These are phyloP conservation scores for Drosophila ambigua DNA, from an alignment of 1,140 invertebrate genomes.

Conservation along the genomic window DNA sequence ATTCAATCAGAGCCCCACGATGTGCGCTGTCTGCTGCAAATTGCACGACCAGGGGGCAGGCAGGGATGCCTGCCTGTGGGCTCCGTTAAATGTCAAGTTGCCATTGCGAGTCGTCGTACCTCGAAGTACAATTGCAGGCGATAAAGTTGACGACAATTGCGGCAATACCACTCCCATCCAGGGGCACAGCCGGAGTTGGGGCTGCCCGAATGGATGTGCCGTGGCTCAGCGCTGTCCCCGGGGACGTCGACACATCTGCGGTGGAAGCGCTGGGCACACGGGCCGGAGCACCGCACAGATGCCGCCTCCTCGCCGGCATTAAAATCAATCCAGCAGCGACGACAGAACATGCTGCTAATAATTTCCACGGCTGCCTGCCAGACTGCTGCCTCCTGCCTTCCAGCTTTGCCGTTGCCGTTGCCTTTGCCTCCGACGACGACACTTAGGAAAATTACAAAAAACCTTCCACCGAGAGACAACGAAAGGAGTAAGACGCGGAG, in stretches of 20 bases:
- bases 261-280: constrained; percentile 60
- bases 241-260: constrained; percentile 62
- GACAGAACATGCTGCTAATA: constrained; percentile 82
- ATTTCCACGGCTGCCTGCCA: constrained; percentile 28
- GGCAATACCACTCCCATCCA: constrained; percentile 71
- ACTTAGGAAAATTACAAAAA: constrained; percentile 72
- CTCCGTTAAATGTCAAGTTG: constrained; percentile 2
- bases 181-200: not conserved
- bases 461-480: constrained; percentile 2
- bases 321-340: constrained; percentile 83
- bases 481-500: constrained; percentile 9
- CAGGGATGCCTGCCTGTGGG: not conserved
- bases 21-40: not conserved
- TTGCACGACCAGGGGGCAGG: not conserved
- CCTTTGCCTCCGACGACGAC: constrained; percentile 32
- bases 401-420: not conserved
- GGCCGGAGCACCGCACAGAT: constrained; percentile 62
- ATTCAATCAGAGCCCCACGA: constrained; percentile 23
- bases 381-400: not conserved
- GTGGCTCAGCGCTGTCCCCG: constrained; percentile 49
- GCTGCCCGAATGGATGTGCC: not conserved
- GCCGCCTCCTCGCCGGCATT: constrained; percentile 20
- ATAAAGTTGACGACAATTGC: constrained; percentile 80
- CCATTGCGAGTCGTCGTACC: constrained; percentile 50
- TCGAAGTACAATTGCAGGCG: constrained; percentile 79